Conservation (phyloP, 2,113 vertebrate genomes). For the Pachypanchax playfairii region DNA sequence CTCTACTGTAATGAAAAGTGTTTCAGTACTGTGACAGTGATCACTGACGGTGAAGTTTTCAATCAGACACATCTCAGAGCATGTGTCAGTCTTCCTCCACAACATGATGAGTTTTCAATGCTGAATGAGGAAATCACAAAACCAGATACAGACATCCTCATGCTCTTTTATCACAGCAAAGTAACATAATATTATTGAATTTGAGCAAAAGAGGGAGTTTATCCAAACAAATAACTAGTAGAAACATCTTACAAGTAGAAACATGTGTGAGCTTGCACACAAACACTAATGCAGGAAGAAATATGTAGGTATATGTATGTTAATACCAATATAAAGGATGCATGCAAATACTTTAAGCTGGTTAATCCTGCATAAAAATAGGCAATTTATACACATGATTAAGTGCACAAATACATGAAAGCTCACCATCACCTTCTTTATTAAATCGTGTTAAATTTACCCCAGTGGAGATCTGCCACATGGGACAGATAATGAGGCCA, state of each 20-base stretch:
- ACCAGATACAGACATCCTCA: not conserved
- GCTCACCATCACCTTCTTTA: slow-evolving; percentile 26
- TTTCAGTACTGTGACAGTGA: not conserved
- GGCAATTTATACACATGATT: slow-evolving; percentile 3
- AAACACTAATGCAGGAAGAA: slow-evolving; percentile 4
- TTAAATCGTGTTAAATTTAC: slow-evolving; percentile 68
- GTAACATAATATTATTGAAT: slow-evolving; percentile 61
- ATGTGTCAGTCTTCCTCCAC: not conserved
- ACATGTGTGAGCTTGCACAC: not conserved
- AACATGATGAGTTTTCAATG: not conserved
- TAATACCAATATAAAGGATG: slow-evolving; percentile 18
- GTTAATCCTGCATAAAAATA: slow-evolving; percentile 1
- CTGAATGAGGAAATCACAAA: not conserved
- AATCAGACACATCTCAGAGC: not conserved
- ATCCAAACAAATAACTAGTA: slow-evolving; percentile 29
- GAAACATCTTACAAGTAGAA: no score
- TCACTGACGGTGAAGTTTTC: not conserved
- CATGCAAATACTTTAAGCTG: slow-evolving; percentile 10
- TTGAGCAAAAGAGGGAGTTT: slow-evolving; percentile 44
- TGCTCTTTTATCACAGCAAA: slow-evolving; percentile 37
- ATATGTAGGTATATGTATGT: slow-evolving; percentile 6
- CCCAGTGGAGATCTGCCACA: slow-evolving; percentile 65
- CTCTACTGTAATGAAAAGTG: not conserved
- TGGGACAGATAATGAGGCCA: slow-evolving; percentile 79
- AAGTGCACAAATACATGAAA: slow-evolving; percentile 14